Evolutionary conservation across 2,797 vertebrate genomes (phyloP).

Genomic region (Rhinophrynus dorsalis): DNA sequence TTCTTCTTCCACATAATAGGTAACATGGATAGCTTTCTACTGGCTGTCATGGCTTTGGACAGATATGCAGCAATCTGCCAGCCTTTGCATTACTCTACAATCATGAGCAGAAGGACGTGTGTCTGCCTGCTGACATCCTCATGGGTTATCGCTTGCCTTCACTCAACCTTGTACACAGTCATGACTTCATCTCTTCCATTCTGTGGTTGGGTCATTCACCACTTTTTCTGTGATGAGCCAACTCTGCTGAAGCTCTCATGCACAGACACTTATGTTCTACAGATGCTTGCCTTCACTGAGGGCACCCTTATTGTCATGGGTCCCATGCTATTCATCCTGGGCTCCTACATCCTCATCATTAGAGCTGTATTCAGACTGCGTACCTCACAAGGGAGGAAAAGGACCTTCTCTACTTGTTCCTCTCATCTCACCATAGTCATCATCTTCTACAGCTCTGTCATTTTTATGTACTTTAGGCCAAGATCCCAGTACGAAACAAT

Average conservation of each 20-base stretch:
- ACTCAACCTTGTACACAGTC: slow-evolving; percentile 13
- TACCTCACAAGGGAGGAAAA: slow-evolving; percentile 6
- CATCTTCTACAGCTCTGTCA: slow-evolving; percentile 23
- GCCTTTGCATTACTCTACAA: slow-evolving; percentile 17
- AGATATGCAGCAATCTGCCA: slow-evolving; percentile 34
- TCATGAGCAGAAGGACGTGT: slow-evolving; percentile 22
- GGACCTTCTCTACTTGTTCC: no score
- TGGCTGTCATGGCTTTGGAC: slow-evolving; percentile 36
- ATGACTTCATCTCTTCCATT: slow-evolving; percentile 14
- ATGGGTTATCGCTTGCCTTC: slow-evolving; percentile 11
- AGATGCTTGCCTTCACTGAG: slow-evolving; percentile 13
- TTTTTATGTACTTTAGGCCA: slow-evolving; percentile 34
- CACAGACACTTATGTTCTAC: slow-evolving; percentile 16
- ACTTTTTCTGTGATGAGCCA: slow-evolving; percentile 36
- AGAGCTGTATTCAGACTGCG: neutral
- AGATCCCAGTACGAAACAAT: slow-evolving; percentile 6
- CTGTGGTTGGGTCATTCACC: slow-evolving; percentile 16
- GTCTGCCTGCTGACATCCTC: neutral
- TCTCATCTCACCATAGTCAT: slow-evolving; percentile 27
- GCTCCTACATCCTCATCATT: slow-evolving; percentile 30
- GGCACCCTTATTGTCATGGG: slow-evolving; percentile 20
- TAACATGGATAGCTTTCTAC: slow-evolving; percentile 37
- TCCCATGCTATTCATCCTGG: slow-evolving; percentile 32
- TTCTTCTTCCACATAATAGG: slow-evolving; percentile 29
- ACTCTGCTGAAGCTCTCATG: slow-evolving; percentile 31